Conservation (phyloP, 2,113 vertebrate genomes). For the Melospiza georgiana region DNA sequence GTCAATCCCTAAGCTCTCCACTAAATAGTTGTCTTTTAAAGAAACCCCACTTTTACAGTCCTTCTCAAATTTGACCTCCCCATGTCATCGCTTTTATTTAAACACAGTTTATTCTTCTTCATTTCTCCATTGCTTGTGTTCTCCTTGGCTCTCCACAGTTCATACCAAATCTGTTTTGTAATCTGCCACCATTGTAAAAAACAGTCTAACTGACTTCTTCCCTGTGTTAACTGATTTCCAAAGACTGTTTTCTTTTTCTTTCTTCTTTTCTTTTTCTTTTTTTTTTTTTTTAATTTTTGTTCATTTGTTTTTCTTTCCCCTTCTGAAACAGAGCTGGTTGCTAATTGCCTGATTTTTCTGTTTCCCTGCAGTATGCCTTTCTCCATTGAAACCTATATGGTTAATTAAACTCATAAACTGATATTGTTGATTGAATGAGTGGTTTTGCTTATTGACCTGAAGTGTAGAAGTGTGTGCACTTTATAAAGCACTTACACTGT, state of each 20-base stretch:
- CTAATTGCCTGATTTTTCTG: not conserved
- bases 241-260: not conserved
- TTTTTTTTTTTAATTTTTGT: too few relatives aligned
- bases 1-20: not conserved
- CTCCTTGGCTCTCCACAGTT: not conserved
- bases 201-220: not conserved
- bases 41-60: not conserved
- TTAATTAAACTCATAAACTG: not conserved
- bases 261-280: too few relatives aligned
- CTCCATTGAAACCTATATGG: not conserved
- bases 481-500: not conserved
- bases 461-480: not conserved
- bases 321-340: not conserved
- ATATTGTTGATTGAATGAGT: not conserved
- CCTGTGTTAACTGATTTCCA: not conserved
- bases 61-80: not conserved
- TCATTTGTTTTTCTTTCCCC: accelerated
- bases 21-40: not conserved
- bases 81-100: not conserved
- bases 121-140: not conserved
- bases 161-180: not conserved
- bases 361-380: not conserved
- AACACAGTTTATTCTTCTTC: not conserved
- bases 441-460: not conserved
- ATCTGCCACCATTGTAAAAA: not conserved